Base-by-base conservation (phyloP, 2,888 invertebrate species). In the Drosophila fulvimacula region DNA sequence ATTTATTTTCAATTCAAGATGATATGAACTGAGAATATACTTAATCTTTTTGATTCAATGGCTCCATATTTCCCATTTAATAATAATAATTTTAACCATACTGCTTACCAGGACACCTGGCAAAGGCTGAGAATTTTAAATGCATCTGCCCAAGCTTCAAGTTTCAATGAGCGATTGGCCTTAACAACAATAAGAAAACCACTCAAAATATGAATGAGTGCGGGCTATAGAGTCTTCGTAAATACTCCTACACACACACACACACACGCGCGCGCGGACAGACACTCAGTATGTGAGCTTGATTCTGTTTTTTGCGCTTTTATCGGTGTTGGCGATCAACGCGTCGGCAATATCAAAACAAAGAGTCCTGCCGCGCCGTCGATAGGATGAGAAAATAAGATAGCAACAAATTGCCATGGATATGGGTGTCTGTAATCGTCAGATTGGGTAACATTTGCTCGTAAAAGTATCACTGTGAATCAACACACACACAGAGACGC, bases 261-360 rank as follows among this genome's bases (percentile, higher is more conserved):
- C n/a, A 41, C 24, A 10, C 19, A 15, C 52, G 17, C 24, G 6
- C 36, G 3, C n/a, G 3, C 36, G 0, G 24, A 27, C 52, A 38
- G n/a, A 49, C n/a, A 17, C 36, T 6, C 36, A 38, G 15, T 9
- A n/a, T n/a, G 41, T 21, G 7, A 44, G 13, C 42, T 24, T 34
- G 56, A 34, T 44, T 42, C 41, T 34, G 56, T 56, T 56, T 56
- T 56, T 34, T 34, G 42, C 42, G 6, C 32, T 44, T 36, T 87
- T 84, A 83, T 81, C 81, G 82, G 65, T 58, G 69, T 81, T 61
- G 58, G 42, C 64, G 78, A 81, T 86, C 78, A 27, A 65, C 63
- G 65, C 66, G 73, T 69, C 88, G 86, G 82, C 85, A 72, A 64
- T 85, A 88, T 82, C 88, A 85, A 88, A 82, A 88, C 86, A 60